Conservation (phyloP, 2,113 vertebrate genomes). For the Hyla sarda region DNA sequence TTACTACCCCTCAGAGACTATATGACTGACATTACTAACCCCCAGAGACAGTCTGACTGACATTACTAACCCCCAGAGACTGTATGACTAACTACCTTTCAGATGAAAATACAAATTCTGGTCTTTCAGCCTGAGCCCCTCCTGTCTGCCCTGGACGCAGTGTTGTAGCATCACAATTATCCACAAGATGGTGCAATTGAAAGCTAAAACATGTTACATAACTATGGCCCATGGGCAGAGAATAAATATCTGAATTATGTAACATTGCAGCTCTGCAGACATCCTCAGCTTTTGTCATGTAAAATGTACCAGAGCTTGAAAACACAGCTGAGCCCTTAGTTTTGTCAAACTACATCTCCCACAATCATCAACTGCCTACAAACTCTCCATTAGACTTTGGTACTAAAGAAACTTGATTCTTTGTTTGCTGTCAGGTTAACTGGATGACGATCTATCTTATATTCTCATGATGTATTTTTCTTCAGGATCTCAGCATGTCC, state of each 20-base stretch:
- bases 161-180: background rate
- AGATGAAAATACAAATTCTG: too few species aligned
- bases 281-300: background rate
- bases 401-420: too few species aligned
- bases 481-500: conserved; percentile 12
- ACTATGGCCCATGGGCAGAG: background rate
- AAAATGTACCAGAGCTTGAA: background rate
- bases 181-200: background rate
- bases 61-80: background rate
- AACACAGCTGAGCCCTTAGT: background rate
- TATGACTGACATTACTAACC: background rate
- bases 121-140: too few species aligned
- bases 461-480: background rate
- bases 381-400: background rate
- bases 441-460: background rate
- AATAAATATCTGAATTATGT: background rate
- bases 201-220: background rate
- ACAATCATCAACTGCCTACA: background rate
- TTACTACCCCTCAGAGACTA: background rate
- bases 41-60: background rate
- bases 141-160: background rate
- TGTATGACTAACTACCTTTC: background rate
- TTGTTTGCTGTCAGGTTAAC: background rate
- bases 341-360: background rate
- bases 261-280: background rate